A percentile compares a stretch with the other conserved stretches of the same genome.
phyloP scores from a whole-genome alignment of 2,113 vertebrate species.

The Dicrurus megarhynchus region DNA sequence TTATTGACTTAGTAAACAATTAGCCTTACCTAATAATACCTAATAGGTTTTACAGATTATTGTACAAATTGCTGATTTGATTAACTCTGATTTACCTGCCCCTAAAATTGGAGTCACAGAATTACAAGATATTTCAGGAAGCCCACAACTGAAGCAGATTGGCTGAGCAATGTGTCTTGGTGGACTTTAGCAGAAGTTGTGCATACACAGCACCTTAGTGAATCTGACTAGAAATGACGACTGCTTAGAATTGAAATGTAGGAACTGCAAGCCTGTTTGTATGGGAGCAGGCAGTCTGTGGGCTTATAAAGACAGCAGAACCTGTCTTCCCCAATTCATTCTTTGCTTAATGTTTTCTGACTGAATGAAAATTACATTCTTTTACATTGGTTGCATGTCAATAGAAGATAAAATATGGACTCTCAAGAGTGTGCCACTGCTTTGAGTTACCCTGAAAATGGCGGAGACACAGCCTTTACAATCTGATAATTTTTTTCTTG shows the following conservation, averaged over 20 bases:
- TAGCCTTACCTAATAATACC: not conserved
- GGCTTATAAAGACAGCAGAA: not conserved
- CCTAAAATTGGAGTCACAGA: not conserved
- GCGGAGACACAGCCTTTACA: not conserved
- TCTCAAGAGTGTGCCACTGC: not conserved
- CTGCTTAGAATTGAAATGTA: slow-evolving; percentile 8
- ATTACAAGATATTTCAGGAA: not conserved
- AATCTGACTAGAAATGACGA: not conserved
- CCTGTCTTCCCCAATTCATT: not conserved
- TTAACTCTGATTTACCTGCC: not conserved
- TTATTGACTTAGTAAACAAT: not conserved
- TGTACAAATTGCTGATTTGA: not conserved
- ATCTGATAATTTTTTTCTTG: not conserved
- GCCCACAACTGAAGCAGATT: not conserved
- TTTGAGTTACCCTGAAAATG: not conserved
- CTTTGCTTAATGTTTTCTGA: not conserved
- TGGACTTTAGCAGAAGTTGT: not conserved
- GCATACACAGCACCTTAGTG: not conserved
- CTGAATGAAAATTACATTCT: not conserved
- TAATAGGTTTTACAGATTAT: not conserved
- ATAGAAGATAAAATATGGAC: not conserved
- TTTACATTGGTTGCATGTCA: not conserved
- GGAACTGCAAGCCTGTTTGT: not conserved
- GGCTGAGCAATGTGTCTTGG: not conserved
- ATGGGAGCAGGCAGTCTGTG: not conserved